Percentiles rank a stretch among this genome's conserved stretches.
Evolutionary conservation across 2,888 invertebrate genomes (phyloP).

Genomic region (Hoplodrina ambigua): DNA sequence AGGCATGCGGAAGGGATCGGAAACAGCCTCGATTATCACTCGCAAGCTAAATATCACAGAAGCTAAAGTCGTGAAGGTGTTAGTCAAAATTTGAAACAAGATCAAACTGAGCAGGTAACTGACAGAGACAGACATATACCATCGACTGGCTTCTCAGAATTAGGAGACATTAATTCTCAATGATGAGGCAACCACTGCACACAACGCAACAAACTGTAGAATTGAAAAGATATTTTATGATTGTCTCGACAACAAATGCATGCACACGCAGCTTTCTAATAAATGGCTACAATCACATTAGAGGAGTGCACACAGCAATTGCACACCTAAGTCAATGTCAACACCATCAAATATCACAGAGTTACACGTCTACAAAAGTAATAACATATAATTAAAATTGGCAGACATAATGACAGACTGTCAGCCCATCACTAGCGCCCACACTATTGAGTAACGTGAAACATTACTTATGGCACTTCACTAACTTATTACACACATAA

Average conservation of each 20-base stretch:
- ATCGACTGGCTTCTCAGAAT: not conserved
- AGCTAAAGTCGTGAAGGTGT: not conserved
- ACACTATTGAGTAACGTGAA: slow-evolving; percentile 27
- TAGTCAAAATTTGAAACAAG: not conserved
- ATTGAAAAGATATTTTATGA: not conserved
- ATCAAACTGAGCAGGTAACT: not conserved
- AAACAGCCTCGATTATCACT: not conserved
- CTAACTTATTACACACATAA: slow-evolving; percentile 6
- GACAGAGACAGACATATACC: not conserved
- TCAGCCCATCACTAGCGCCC: slow-evolving; percentile 18
- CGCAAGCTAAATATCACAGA: not conserved
- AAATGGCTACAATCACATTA: not conserved
- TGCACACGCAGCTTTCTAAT: not conserved
- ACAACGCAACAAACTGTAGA: not conserved
- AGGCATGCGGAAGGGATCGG: not conserved
- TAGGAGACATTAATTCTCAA: not conserved
- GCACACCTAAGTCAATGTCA: not conserved
- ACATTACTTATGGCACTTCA: slow-evolving; percentile 5
- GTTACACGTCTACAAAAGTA: slow-evolving; percentile 13
- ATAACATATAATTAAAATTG: slow-evolving; percentile 33
- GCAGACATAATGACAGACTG: slow-evolving; percentile 34
- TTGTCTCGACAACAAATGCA: not conserved
- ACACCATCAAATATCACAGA: not conserved
- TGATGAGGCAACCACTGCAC: not conserved
- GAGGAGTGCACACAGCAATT: not conserved